These are phyloP conservation scores for Gambusia yucatana DNA, from an alignment of 2,797 vertebrate species.

Conservation along the genomic window DNA sequence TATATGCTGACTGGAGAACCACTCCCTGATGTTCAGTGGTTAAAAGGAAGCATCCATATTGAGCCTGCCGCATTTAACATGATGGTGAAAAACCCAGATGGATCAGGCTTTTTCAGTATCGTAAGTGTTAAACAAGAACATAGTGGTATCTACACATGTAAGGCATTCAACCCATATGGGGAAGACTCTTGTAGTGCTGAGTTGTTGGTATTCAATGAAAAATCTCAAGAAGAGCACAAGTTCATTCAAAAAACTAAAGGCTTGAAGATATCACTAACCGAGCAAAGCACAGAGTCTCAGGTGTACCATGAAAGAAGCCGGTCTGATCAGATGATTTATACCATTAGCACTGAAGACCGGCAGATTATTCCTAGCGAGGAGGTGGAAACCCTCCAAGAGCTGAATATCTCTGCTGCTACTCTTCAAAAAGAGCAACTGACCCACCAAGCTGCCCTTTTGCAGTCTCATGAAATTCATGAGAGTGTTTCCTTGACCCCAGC, in stretches of 20 bases:
- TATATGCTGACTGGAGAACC: slow-evolving; percentile 83
- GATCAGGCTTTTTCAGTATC: slow-evolving; percentile 85
- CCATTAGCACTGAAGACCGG: slow-evolving; percentile 79
- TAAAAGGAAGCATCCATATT: slow-evolving; percentile 80
- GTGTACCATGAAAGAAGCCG: slow-evolving; percentile 61
- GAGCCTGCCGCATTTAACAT: slow-evolving; percentile 67
- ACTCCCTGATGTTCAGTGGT: slow-evolving; percentile 84
- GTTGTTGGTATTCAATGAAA: slow-evolving; percentile 77
- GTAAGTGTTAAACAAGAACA: slow-evolving; percentile 78
- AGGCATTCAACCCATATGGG: slow-evolving; percentile 82
- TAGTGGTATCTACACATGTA: slow-evolving; percentile 84
- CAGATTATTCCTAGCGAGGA: slow-evolving; percentile 80
- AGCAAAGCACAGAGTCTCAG: slow-evolving; percentile 75
- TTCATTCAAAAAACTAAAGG: slow-evolving; percentile 62
- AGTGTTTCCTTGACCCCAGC: slow-evolving; percentile 58
- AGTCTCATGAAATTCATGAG: slow-evolving; percentile 77
- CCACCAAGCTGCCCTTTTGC: slow-evolving; percentile 77
- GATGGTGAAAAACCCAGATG: slow-evolving; percentile 78
- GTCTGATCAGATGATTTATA: slow-evolving; percentile 81
- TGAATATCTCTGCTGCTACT: slow-evolving; percentile 75
- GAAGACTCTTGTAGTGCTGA: slow-evolving; percentile 83
- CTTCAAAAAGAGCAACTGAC: slow-evolving; percentile 76
- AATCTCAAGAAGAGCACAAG: slow-evolving; percentile 52
- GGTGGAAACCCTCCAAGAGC: slow-evolving; percentile 66
- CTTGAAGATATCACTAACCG: slow-evolving; percentile 73